Evolutionary conservation across 64 coral and sea anemone genomes (phyloP), one percentile per base, ranked within the genome.

Genomic region (Actinia tenebrosa): DNA sequence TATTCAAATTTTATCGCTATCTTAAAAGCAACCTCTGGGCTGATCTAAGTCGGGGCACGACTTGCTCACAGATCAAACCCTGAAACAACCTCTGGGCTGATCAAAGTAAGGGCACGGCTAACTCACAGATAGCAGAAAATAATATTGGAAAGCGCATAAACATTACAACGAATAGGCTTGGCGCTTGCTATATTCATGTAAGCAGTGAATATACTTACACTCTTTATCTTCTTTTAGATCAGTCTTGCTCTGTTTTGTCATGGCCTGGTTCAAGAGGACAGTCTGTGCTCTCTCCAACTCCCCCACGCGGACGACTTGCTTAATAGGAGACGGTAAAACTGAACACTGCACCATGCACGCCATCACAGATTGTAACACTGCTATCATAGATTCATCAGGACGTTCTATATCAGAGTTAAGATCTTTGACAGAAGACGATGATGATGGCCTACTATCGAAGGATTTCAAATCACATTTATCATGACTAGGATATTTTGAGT

Each of bases 201-300:
- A 16, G 10, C 2, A 58, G 56, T 23, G 22, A n/a, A 75, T 8
- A 75, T 75, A 81, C 79, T 81, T 53, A 81, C 79, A 81, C 53
- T 52, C 50, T 37, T 81, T 81, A 16, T 81, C 79, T 50, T 81
- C 79, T 22, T 45, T 53, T 16, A 37, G 17, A 81, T 50, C 79
- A 47, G 42, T 20, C 45, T 81, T 81, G 43, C 13, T 9, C 10
- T 45, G 50, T 14, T 37, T 53, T 20, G 45, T 81, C 43, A 64
- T 16, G 1, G 83, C 83, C 16, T 64, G 83, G 23, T 85, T 79
- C 27, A 86, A 22, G 45, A 91, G 89, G 19, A 91, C 89, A 86
- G 53, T 91, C 79, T 91, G 89, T 16, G 75, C 89, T 25, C 89
- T 91, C 55, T 91, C 89, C 55, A 91, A 69, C 18, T 91, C 89